Conservation (phyloP, 2,797 vertebrate genomes). For the Oreortyx pictus region DNA sequence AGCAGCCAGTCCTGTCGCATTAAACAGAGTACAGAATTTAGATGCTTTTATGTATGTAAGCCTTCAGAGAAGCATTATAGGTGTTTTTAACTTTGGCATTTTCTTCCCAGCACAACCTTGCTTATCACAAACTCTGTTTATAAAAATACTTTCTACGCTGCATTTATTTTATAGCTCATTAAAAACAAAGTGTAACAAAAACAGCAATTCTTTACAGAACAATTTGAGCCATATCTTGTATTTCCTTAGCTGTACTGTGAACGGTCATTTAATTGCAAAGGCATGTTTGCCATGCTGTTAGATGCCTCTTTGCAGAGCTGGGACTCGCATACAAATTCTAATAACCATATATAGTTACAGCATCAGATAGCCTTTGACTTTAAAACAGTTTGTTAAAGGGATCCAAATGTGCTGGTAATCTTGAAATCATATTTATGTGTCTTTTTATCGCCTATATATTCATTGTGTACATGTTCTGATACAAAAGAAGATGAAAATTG, state of each 20-base stretch:
- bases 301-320: background rate
- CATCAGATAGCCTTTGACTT: background rate
- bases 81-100: background rate
- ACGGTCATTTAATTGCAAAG: background rate
- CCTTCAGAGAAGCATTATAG: background rate
- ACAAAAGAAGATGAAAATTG: background rate
- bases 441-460: background rate
- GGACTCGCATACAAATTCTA: background rate
- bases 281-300: background rate
- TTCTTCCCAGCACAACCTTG: background rate
- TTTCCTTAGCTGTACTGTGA: background rate
- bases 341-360: background rate
- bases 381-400: background rate
- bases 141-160: conserved; percentile 24
- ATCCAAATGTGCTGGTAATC: background rate
- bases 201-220: fast-evolving
- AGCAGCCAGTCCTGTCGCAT: background rate
- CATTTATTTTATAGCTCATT: conserved; percentile 34
- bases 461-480: background rate
- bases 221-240: background rate
- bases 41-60: background rate
- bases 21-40: background rate
- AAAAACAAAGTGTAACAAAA: conserved; percentile 28
- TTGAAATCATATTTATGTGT: background rate
- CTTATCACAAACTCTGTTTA: background rate